Conservation (phyloP, 92 coral and sea anemone species). For the Parazoanthus darwini region DNA sequence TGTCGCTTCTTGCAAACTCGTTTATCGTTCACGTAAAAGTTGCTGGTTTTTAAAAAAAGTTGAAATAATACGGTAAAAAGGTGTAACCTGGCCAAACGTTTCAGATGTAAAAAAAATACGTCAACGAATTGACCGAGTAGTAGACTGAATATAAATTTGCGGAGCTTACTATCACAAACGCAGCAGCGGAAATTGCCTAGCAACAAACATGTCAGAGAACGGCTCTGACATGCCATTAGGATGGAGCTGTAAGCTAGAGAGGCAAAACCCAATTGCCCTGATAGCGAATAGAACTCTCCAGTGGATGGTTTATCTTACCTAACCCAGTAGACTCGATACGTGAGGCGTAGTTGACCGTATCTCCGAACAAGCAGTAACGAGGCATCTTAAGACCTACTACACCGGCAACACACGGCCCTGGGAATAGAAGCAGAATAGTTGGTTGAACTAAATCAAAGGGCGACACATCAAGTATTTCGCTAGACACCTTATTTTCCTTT, state of each 20-base stretch:
- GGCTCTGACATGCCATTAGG: neutral
- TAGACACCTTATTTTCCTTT: neutral
- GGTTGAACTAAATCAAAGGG: neutral
- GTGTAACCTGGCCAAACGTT: no score
- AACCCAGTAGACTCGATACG: constrained; percentile 38
- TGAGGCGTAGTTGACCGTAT: constrained; percentile 39
- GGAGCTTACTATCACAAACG: no score
- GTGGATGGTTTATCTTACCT: constrained; percentile 17
- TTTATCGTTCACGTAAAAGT: no score
- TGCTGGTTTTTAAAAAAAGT: no score
- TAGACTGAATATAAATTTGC: no score
- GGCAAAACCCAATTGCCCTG: no score
- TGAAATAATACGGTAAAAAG: no score
- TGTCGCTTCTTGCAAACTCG: no score
- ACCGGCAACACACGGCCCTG: constrained; percentile 39
- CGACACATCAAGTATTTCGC: neutral
- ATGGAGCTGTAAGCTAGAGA: neutral
- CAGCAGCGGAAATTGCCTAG: no score
- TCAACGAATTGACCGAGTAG: no score
- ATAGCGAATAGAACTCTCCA: neutral
- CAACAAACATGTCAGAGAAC: no score
- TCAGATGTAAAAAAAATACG: no score
- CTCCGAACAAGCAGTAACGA: constrained; percentile 40
- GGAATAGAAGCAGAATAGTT: neutral
- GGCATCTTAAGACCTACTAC: constrained; percentile 43